Conservation (phyloP, 2,888 invertebrate genomes). For the Morinoia aosen region DNA sequence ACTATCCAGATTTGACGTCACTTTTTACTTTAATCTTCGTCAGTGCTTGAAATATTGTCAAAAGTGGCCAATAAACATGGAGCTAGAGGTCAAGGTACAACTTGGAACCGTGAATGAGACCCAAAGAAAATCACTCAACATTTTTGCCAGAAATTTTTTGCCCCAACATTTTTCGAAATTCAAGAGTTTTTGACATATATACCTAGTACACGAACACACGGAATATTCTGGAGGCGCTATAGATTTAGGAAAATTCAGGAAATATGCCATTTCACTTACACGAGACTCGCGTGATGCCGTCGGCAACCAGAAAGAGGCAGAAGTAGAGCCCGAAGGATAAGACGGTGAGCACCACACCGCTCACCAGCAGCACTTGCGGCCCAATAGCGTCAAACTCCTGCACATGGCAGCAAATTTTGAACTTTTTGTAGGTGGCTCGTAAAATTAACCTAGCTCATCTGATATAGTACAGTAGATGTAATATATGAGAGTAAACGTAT, state of each 20-base stretch:
- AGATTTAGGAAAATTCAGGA: not conserved
- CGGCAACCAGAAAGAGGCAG: constrained; percentile 70
- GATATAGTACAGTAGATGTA: not conserved
- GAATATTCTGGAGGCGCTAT: too few relatives aligned
- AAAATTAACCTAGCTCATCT: not conserved
- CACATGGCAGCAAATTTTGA: constrained; percentile 53
- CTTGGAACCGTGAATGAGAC: too few relatives aligned
- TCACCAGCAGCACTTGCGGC: constrained; percentile 72
- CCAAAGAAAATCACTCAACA: too few relatives aligned
- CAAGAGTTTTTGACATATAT: too few relatives aligned
- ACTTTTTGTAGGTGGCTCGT: constrained; percentile 14
- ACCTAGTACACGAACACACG: not conserved
- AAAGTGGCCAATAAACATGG: too few relatives aligned
- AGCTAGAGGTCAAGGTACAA: too few relatives aligned
- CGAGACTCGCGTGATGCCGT: constrained; percentile 71
- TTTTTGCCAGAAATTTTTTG: too few relatives aligned
- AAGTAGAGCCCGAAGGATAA: constrained; percentile 70
- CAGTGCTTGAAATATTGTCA: too few relatives aligned
- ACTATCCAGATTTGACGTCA: too few relatives aligned
- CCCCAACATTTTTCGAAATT: too few relatives aligned
- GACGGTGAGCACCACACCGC: constrained; percentile 71
- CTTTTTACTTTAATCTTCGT: too few relatives aligned
- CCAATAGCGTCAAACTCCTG: constrained; percentile 72
- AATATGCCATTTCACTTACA: constrained; percentile 69
- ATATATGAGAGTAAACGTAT: not conserved